Base-by-base conservation (phyloP, 1,140 invertebrate genomes). In the Cotesia chilonis region DNA sequence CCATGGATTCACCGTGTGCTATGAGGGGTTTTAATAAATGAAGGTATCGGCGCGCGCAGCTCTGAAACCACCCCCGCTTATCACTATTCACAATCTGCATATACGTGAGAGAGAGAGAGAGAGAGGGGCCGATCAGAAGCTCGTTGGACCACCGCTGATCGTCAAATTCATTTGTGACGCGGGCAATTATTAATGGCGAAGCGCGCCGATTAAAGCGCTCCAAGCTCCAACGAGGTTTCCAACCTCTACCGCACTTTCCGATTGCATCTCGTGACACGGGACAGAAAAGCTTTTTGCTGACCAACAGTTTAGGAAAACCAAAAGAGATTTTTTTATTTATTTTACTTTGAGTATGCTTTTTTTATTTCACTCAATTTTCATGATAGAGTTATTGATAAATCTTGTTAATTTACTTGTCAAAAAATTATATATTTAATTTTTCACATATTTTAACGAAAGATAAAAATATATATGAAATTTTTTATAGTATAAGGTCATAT, bases 141-240 rank as follows among this genome's bases (percentile, higher is more conserved):
- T 51, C 4, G 64, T 52, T 51, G 47, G 64, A 67, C 51, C 74
- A 75, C 74, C 76, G 77, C 78, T 83, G 81, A 83, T 83, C 82
- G 76, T 80, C 78, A 79, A 83, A 84, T 83, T 83, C 79, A 80
- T 83, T 82, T 79, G 82, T 79, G 79, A 80, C 78, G 78, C 75
- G 78, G 67, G 76, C 79, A 83, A 84, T 84, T 84, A 83, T 83
- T 84, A 79, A 83, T 82, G 78, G 82, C 41, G 70, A 59, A 61
- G 52, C 66, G 66, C 66, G 36, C 47, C 66, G 66, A 68, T 68
- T 68, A 68, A 68, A 68, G 20, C 66, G 66, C 47, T 68, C n/a
- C 2, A 68, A 52, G 66, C 47, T 68, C n/a, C 2, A 68, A 52
- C 51, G 66, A 68, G 28, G 52, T 55, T 68, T 68, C 51, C 10